These are phyloP conservation scores for Callitettix versicolor DNA, from an alignment of 1,140 invertebrate species.

Conservation along the genomic window DNA sequence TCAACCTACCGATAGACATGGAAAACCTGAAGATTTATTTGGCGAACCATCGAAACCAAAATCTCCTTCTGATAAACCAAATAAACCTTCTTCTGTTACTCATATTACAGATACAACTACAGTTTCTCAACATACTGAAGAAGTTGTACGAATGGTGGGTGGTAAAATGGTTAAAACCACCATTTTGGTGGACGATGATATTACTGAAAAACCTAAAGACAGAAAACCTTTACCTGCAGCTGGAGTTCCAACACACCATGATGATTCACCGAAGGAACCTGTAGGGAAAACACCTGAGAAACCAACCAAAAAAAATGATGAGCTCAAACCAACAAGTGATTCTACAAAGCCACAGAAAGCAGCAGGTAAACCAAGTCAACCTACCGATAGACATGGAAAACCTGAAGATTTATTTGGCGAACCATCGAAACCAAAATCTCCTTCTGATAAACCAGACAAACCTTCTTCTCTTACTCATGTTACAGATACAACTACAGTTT, in stretches of 20 bases:
- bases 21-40: not conserved
- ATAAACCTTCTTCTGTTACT: not conserved
- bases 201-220: too few species aligned
- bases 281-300: too few species aligned
- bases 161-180: conserved; percentile 12
- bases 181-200: not conserved
- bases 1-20: conserved; percentile 1
- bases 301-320: too few species aligned
- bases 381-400: conserved; percentile 5
- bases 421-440: not conserved
- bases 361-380: conserved; percentile 5
- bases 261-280: not conserved
- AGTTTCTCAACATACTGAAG: not conserved
- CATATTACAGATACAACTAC: not conserved
- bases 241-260: not conserved
- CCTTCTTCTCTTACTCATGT: too few species aligned
- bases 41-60: not conserved
- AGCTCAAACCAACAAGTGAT: too few species aligned
- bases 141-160: conserved; percentile 17
- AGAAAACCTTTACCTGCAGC: not conserved
- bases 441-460: not conserved
- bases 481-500: too few species aligned
- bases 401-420: not conserved
- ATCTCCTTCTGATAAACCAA: too few species aligned
- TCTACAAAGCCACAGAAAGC: not conserved